These are phyloP conservation scores for Dipodomys ordii DNA, from an alignment of 2,113 vertebrate genomes.

Conservation along the genomic window DNA sequence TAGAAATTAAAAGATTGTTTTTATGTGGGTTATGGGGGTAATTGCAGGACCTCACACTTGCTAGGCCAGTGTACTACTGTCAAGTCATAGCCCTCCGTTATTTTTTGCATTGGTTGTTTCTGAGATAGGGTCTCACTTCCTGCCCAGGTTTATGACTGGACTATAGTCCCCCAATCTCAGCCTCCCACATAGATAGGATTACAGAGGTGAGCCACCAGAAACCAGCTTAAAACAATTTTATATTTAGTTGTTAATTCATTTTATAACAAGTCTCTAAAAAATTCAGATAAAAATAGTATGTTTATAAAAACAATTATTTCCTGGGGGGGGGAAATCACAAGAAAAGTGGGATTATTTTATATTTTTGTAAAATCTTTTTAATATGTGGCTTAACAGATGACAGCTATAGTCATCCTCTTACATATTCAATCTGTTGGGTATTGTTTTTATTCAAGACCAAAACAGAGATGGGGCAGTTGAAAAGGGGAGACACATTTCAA, in stretches of 20 bases:
- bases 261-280: conserved; percentile 6
- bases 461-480: conserved; percentile 35
- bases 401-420: neutral
- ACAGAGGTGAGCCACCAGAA: too few relatives aligned
- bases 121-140: too few relatives aligned
- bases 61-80: too few relatives aligned
- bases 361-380: conserved; percentile 54
- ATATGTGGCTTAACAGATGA: conserved; percentile 29
- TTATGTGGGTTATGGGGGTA: too few relatives aligned
- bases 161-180: too few relatives aligned
- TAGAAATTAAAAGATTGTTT: conserved; percentile 53
- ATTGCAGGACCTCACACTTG: too few relatives aligned
- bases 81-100: too few relatives aligned
- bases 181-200: too few relatives aligned
- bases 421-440: neutral
- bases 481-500: conserved; percentile 20
- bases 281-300: conserved; percentile 52
- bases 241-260: conserved; percentile 14
- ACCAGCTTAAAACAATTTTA: neutral
- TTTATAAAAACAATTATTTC: conserved; percentile 52
- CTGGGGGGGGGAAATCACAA: neutral
- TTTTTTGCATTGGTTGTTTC: too few relatives aligned
- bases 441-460: conserved; percentile 53
- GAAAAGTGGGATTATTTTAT: neutral
- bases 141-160: too few relatives aligned